A percentile compares a stretch with the other conserved stretches of the same genome.
Evolutionary conservation across 2,113 vertebrate species (phyloP).

Genomic region (Myiagra hebetior): DNA sequence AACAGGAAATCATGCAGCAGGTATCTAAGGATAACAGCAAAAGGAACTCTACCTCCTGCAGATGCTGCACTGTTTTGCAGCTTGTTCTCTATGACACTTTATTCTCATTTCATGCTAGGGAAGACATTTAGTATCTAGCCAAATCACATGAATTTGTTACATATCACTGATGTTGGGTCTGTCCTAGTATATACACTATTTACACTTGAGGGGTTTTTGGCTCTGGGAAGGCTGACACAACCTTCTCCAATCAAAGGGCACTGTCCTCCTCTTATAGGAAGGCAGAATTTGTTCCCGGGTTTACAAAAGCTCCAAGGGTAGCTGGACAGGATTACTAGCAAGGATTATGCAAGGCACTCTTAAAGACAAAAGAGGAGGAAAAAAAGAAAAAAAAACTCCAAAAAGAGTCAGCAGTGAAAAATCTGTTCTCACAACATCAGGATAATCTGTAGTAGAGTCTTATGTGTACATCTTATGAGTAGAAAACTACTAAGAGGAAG

Average conservation of each 20-base stretch:
- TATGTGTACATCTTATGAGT: not conserved
- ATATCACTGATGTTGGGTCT: not conserved
- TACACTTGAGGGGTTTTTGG: not conserved
- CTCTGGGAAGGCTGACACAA: not conserved
- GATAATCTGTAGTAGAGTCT: not conserved
- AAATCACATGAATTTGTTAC: not conserved
- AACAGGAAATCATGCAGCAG: not conserved
- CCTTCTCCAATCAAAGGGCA: not conserved
- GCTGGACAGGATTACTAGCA: not conserved
- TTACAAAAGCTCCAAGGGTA: not conserved
- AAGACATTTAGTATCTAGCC: not conserved
- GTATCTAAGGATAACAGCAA: not conserved
- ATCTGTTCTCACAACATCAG: not conserved
- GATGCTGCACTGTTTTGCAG: not conserved
- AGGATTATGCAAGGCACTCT: not conserved
- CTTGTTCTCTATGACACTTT: not conserved
- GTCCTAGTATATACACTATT: not conserved
- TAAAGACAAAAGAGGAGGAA: not conserved
- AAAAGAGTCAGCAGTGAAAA: not conserved
- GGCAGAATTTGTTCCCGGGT: not conserved
- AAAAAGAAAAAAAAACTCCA: accelerated
- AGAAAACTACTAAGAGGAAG: not conserved
- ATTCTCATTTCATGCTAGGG: not conserved
- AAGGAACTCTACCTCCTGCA: not conserved
- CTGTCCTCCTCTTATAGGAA: not conserved